Evolutionary conservation across 2,888 invertebrate genomes (phyloP), one percentile per base, ranked within the genome.

Genomic region (Ryuthela nishihirai): DNA sequence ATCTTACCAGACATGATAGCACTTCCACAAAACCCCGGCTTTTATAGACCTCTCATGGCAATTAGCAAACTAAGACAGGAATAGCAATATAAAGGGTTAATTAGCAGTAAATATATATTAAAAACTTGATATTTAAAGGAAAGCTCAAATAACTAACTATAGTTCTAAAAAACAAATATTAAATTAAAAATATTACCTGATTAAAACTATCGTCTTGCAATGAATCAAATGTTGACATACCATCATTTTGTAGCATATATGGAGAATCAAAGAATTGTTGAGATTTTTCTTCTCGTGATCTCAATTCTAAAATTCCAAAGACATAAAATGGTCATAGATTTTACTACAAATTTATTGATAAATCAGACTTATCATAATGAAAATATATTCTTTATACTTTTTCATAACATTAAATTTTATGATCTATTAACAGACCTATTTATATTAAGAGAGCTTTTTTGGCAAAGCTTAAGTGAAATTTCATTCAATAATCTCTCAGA

Each of bases 271-370:
- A 92, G 76, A 88, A 93, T 34, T 88, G 85, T 69, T 87, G 87
- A 2, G 92, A 91, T 47, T 93, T 79, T 70, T 94, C 93, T 73
- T 95, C 94, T 65, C 94, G 80, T 0, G 87, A 88, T 61, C 92
- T 89, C 1, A 98, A 77, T 68, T 92, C 83, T 82, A 70, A 35
- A 72, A 32, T 40, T 49, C 9, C 35, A 10, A 34, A 34, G 20
- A 5, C 7, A 20, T 12, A 43, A 23, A 29, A 43, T 18, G 5
- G 10, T 10, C 2, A 34, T 6, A 15, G 4, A 23, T n/a, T 35
- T 4, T 23, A 35, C 1, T 6, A 26, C 17, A 18, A n/a, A 10
- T 20, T 34, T 44, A 17, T 34, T 20, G n/a, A 9, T 34, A 32
- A 44, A 18, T 6, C n/a, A 44, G n/a, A 15, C 9, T 9, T 21